These are phyloP conservation scores for Tragelaphus strepsiceros DNA, from an alignment of 2,113 vertebrate genomes.

Conservation along the genomic window DNA sequence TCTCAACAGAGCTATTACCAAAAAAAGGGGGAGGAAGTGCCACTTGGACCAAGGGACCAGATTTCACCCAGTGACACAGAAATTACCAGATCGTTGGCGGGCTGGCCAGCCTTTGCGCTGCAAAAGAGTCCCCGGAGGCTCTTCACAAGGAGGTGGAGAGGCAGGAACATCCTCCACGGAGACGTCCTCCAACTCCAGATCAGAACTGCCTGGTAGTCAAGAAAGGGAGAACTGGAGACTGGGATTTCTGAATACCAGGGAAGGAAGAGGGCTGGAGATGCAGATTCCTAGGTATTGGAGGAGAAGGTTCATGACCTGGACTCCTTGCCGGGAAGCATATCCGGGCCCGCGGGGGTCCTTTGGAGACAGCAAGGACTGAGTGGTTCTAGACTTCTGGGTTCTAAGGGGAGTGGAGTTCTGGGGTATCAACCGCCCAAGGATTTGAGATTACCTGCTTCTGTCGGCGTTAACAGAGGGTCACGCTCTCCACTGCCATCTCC, in stretches of 20 bases:
- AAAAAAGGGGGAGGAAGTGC: not conserved
- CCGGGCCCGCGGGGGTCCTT: rapidly evolving
- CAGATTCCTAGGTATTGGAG: not conserved
- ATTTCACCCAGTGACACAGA: not conserved
- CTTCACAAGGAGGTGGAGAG: not conserved
- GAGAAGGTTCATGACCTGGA: not conserved
- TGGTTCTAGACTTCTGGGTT: not conserved
- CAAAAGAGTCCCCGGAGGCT: not conserved
- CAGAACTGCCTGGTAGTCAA: not conserved
- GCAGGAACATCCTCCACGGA: constrained; percentile 52
- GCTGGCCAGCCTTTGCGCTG: constrained; percentile 41
- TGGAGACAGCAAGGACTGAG: not conserved
- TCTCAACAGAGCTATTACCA: not conserved
- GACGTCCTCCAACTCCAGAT: constrained; percentile 64
- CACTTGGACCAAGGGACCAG: not conserved
- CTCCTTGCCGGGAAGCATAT: not conserved
- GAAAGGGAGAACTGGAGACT: rapidly evolving
- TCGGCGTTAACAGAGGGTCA: not conserved
- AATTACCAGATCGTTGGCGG: constrained; percentile 52
- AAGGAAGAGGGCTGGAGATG: not conserved
- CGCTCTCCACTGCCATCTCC: not conserved
- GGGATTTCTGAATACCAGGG: not conserved
- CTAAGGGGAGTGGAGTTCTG: not conserved
- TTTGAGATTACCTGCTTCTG: constrained; percentile 34
- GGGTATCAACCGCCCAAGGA: not conserved